Evolutionary conservation across 35 echinoderm and acorn worm genomes (phyloP).

Genomic region (Stichopus chloronotus): DNA sequence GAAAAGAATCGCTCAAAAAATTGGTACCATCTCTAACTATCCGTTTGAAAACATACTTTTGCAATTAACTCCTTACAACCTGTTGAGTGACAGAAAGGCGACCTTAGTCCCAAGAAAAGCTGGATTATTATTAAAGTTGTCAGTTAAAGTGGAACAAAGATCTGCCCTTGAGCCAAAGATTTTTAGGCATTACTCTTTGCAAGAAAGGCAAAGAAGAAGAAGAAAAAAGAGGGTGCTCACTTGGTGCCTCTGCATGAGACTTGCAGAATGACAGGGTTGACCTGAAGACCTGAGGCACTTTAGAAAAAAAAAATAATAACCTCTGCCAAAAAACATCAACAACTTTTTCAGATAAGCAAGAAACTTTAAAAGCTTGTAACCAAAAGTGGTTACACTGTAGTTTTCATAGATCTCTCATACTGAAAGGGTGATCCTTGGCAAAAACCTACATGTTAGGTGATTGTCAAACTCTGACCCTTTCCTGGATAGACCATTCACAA

Average conservation of each 20-base stretch:
- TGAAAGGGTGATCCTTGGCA: too few relatives aligned
- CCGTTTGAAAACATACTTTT: not conserved
- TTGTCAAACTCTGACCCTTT: too few relatives aligned
- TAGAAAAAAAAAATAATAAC: not conserved
- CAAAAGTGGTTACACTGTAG: too few relatives aligned
- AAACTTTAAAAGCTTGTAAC: too few relatives aligned
- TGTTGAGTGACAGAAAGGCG: not conserved
- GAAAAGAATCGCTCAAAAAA: not conserved
- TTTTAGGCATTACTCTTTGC: not conserved
- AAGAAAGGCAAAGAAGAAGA: not conserved
- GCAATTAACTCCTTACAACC: not conserved
- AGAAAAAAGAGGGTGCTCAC: not conserved
- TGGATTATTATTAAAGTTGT: conserved; percentile 1
- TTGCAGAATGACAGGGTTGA: not conserved
- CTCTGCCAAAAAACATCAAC: not conserved
- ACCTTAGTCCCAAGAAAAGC: not conserved
- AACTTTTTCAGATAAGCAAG: too few relatives aligned
- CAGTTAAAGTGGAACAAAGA: not conserved
- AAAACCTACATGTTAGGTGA: too few relatives aligned
- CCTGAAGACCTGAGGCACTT: not conserved
- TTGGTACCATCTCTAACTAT: not conserved
- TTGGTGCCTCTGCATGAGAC: not conserved
- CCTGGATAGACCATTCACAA: too few relatives aligned
- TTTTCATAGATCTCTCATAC: too few relatives aligned
- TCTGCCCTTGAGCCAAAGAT: not conserved